These are phyloP conservation scores for Patella depressa DNA, from an alignment of 2,888 invertebrate genomes.

Conservation along the genomic window DNA sequence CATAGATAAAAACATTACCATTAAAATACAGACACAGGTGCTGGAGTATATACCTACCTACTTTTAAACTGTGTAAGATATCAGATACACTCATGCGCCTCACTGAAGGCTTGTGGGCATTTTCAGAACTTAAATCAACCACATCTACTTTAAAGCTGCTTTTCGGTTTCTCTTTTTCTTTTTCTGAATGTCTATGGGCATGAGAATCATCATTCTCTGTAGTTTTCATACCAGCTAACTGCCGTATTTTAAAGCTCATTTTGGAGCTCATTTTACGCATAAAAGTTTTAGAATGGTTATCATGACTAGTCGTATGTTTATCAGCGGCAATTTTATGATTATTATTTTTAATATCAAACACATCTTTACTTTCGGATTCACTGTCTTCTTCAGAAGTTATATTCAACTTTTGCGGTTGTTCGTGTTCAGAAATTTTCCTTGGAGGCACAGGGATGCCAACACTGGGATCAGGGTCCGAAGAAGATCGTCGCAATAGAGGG, in stretches of 20 bases:
- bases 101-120: slow-evolving; percentile 41
- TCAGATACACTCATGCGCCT: slow-evolving; percentile 48
- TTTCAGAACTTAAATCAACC: slow-evolving; percentile 56
- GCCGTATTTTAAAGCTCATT: slow-evolving; percentile 57
- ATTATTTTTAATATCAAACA: slow-evolving; percentile 1
- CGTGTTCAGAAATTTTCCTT: no score
- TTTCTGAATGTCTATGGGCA: slow-evolving; percentile 39
- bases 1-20: no score
- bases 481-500: slow-evolving; percentile 24
- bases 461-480: slow-evolving; percentile 32
- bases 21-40: neutral
- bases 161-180: slow-evolving; percentile 26
- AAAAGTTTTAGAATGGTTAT: slow-evolving; percentile 36
- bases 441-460: no score
- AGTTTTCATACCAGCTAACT: slow-evolving; percentile 37
- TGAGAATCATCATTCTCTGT: slow-evolving; percentile 27
- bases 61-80: slow-evolving; percentile 20
- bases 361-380: neutral
- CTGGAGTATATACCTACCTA: neutral
- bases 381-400: neutral
- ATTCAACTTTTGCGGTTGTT: no score
- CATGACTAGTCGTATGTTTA: neutral
- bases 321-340: slow-evolving; percentile 1
- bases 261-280: slow-evolving; percentile 56
- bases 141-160: slow-evolving; percentile 46